These are phyloP conservation scores for Scalopus aquaticus DNA, from an alignment of 2,113 vertebrate genomes.

Conservation along the genomic window DNA sequence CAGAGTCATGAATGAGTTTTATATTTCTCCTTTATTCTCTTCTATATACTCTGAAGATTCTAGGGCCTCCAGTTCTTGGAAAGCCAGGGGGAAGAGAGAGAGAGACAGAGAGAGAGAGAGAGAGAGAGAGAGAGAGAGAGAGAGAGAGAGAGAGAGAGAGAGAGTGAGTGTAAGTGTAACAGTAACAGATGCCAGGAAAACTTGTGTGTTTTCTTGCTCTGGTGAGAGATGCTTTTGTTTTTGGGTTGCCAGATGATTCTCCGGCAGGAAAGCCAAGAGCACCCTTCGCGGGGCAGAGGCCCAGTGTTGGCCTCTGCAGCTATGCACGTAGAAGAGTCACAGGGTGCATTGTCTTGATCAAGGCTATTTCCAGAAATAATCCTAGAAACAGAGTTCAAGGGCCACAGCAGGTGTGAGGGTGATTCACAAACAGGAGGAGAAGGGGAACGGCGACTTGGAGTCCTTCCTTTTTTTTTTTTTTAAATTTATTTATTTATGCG, in stretches of 20 bases:
- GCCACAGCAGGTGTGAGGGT: accelerated
- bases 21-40: background rate
- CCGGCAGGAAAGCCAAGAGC: background rate
- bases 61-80: background rate
- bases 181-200: background rate
- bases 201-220: background rate
- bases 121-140: too few relatives aligned
- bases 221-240: background rate
- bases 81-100: background rate
- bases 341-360: background rate
- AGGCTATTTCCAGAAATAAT: background rate
- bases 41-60: background rate
- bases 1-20: background rate
- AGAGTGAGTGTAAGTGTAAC: background rate
- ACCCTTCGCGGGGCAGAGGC: background rate
- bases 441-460: background rate
- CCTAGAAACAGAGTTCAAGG: background rate
- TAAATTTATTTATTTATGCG: too few relatives aligned
- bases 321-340: background rate
- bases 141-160: too few relatives aligned
- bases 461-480: background rate
- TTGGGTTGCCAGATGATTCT: background rate
- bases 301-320: background rate
- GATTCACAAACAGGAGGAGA: background rate
- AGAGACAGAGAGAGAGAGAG: too few relatives aligned